These are phyloP conservation scores for Teleiodes luculella DNA, from an alignment of 2,888 invertebrate genomes.

Conservation along the genomic window DNA sequence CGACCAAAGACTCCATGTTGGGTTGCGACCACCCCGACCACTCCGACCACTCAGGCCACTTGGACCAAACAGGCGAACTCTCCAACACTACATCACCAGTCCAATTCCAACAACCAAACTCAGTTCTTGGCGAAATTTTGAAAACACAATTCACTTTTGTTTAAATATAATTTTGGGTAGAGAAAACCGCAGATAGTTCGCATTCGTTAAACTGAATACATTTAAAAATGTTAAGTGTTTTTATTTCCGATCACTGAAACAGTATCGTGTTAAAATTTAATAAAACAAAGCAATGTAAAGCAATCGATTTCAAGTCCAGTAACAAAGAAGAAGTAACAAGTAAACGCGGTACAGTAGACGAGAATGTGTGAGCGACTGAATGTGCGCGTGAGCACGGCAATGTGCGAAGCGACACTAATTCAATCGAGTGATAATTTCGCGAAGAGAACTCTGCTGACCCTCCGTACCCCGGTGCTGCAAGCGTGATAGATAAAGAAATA, in stretches of 20 bases:
- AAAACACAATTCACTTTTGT: background rate
- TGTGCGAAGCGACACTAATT: constrained; percentile 31
- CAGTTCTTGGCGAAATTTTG: constrained; percentile 44
- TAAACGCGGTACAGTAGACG: background rate
- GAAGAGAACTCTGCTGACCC: constrained; percentile 29
- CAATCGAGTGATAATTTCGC: constrained; percentile 21
- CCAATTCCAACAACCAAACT: constrained; percentile 48
- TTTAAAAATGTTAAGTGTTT: background rate
- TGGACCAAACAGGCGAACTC: constrained; percentile 33
- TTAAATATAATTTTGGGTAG: background rate
- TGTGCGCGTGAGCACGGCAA: constrained; percentile 31
- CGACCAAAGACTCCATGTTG: constrained; percentile 67
- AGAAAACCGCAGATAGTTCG: background rate
- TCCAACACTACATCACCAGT: constrained; percentile 61
- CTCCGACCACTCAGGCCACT: constrained; percentile 35
- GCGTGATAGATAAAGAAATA: constrained; percentile 52
- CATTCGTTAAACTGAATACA: background rate
- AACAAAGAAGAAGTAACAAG: background rate
- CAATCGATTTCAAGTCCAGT: background rate
- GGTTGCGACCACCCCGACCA: constrained; percentile 31
- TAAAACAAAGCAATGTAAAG: background rate
- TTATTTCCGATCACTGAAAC: background rate
- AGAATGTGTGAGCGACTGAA: background rate
- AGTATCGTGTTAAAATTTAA: background rate
- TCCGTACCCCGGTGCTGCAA: constrained; percentile 30